These are phyloP conservation scores for Pelecanus crispus DNA, from an alignment of 2,113 vertebrate species.

Conservation along the genomic window DNA sequence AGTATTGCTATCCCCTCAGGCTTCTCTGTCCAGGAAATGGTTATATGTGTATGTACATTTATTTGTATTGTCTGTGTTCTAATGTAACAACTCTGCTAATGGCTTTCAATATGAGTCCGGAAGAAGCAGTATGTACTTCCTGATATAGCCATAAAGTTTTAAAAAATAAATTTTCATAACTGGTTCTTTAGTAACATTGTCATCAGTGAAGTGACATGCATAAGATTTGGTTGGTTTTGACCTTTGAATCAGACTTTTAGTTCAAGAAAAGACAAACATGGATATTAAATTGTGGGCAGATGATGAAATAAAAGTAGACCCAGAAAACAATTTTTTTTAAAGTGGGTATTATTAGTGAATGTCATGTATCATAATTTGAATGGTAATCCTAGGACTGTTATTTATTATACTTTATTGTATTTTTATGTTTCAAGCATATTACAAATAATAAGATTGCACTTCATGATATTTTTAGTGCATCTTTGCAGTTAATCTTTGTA, in stretches of 20 bases:
- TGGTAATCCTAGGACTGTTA: constrained; percentile 9
- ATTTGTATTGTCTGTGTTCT: background rate
- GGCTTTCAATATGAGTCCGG: background rate
- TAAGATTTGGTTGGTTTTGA: background rate
- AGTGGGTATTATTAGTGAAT: constrained; percentile 21
- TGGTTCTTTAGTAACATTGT: background rate
- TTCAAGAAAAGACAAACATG: background rate
- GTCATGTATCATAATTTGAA: constrained; percentile 26
- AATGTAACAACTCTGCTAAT: background rate
- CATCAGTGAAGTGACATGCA: background rate
- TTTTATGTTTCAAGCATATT: background rate
- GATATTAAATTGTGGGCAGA: background rate
- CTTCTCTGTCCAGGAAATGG: background rate
- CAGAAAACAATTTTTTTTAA: background rate
- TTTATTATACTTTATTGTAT: constrained; percentile 23
- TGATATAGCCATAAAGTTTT: background rate
- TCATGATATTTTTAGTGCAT: background rate
- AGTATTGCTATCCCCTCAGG: background rate
- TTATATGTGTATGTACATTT: fast-evolving
- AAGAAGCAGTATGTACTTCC: background rate
- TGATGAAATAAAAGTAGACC: constrained; percentile 11
- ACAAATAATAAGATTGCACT: background rate
- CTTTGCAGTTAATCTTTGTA: background rate
- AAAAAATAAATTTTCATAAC: background rate
- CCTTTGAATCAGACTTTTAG: background rate